These are phyloP conservation scores for Leptestheria dahalacensis DNA, from an alignment of 1,140 invertebrate genomes.

Conservation along the genomic window DNA sequence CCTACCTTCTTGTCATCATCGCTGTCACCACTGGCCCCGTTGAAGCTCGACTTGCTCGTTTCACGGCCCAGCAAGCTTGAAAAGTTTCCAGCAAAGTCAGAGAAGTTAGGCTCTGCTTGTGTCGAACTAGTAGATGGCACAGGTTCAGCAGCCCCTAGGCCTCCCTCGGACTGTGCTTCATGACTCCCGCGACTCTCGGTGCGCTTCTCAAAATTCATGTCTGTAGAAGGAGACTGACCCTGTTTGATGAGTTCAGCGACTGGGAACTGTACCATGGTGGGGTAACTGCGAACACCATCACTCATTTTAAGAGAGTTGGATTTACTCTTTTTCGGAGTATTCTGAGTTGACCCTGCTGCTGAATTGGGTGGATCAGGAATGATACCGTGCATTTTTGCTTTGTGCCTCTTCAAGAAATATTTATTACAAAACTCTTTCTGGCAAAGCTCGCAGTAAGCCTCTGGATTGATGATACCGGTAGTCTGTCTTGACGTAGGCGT, in stretches of 20 bases:
- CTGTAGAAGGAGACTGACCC: too few relatives aligned
- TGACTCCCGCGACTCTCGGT: background rate
- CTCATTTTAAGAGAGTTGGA: background rate
- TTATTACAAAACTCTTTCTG: conserved; percentile 58
- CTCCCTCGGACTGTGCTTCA: too few relatives aligned
- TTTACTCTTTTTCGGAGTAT: background rate
- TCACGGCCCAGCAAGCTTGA: background rate
- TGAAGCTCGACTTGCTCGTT: background rate
- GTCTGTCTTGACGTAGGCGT: background rate
- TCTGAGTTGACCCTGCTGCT: conserved; percentile 11
- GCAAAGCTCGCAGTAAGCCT: conserved; percentile 38
- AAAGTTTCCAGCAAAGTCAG: background rate
- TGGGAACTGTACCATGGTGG: background rate
- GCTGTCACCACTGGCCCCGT: background rate
- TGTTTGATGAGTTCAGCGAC: background rate
- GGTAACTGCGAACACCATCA: background rate
- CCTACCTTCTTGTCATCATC: background rate
- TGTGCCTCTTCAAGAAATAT: conserved; percentile 49
- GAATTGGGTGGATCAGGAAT: conserved; percentile 19
- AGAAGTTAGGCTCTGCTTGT: background rate
- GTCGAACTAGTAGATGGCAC: background rate
- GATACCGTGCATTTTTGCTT: conserved; percentile 39
- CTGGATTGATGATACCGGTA: conserved; percentile 21
- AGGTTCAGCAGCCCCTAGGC: too few relatives aligned
- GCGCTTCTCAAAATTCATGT: too few relatives aligned